phyloP scores from a whole-genome alignment of 2,888 invertebrate genomes.

The Dolichomitus sp. region DNA sequence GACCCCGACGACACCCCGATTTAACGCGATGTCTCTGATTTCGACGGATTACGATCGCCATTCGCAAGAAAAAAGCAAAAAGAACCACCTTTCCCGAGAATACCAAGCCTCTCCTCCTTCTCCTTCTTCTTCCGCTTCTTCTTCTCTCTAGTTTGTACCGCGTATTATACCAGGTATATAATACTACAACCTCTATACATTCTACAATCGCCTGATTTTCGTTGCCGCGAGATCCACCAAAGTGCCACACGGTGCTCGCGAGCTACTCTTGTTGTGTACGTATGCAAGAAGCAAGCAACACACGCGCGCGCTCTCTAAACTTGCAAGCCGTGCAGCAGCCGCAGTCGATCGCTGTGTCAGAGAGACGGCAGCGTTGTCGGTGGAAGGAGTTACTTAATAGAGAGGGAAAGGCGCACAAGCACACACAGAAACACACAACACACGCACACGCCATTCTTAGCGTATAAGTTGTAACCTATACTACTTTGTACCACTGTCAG shows the following conservation, averaged over 20 bases:
- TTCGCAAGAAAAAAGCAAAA: background rate
- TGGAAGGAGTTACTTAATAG: constrained; percentile 24
- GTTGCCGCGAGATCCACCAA: constrained; percentile 41
- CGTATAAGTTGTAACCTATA: constrained; percentile 71
- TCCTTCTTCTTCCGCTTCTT: background rate
- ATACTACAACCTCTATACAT: constrained; percentile 3
- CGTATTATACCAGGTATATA: constrained; percentile 10
- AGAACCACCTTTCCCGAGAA: background rate
- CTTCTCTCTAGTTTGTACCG: constrained; percentile 1
- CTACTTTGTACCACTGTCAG: constrained; percentile 74
- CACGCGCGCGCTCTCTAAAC: constrained; percentile 35
- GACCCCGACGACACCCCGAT: constrained; percentile 17
- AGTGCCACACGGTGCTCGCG: constrained; percentile 11
- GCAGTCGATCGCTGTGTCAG: constrained; percentile 1
- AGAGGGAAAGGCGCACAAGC: constrained; percentile 39
- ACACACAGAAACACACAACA: constrained; percentile 65
- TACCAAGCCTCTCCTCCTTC: background rate
- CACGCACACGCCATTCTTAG: constrained; percentile 77
- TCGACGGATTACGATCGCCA: constrained; percentile 50
- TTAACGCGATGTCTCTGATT: constrained; percentile 45
- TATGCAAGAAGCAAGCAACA: constrained; percentile 46
- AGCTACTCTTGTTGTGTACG: constrained; percentile 11
- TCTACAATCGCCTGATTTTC: constrained; percentile 42
- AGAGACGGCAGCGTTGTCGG: constrained; percentile 4
- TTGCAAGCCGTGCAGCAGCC: constrained; percentile 34